Base-by-base conservation (phyloP, 2,113 vertebrate genomes). In the Callaeas wilsoni region DNA sequence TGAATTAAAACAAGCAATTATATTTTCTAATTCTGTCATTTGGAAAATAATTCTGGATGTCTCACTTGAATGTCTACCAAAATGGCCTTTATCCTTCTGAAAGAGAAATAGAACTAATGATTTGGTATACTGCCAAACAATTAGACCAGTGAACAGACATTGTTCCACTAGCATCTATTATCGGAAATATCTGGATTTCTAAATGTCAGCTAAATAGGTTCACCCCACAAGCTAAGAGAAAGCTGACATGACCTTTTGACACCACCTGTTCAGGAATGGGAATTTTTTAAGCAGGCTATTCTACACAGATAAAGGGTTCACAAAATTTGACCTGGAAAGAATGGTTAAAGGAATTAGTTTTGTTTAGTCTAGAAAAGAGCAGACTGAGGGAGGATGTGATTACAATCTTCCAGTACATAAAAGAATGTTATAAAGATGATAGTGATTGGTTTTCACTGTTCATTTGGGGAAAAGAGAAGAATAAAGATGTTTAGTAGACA, bases 301-400 rank as follows among this genome's bases (percentile, higher is more conserved):
- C 84, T 77, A 39, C 74, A 49, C 46, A 95, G 79, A 94, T 92
- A 95, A 86, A 94, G 81, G 25, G 82, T 95, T 95, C 92, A 94
- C 86, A 83, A 81, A 93, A 84, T 92, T 49, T 94, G 95, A 96
- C 96, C 92, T 95, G 94, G 79, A 95, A 96, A 94, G 90, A 93
- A 94, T 95, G 79, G 88, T 56, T 92, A 74, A 96, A 95, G 76
- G 71, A 94, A 70, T 96, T 94, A 80, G 33, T 73, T 93, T 96
- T 95, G 90, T 97, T 96, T 97, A 93, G 96, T 97, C 94, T 94
- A 90, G 79, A 77, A 78, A 94, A 95, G 63, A 81, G 30, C 63
- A 93, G 88, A 63, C 79, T 16, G 79, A 92, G 71, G 75, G 86
- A 93, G 92, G 90, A 93, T 88, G 94, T 92, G 92, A 96, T 97